A percentile compares a stretch with the other conserved stretches of the same genome.
Conservation (phyloP, 1,140 invertebrate species). For the Zaprionus inermis region DNA sequence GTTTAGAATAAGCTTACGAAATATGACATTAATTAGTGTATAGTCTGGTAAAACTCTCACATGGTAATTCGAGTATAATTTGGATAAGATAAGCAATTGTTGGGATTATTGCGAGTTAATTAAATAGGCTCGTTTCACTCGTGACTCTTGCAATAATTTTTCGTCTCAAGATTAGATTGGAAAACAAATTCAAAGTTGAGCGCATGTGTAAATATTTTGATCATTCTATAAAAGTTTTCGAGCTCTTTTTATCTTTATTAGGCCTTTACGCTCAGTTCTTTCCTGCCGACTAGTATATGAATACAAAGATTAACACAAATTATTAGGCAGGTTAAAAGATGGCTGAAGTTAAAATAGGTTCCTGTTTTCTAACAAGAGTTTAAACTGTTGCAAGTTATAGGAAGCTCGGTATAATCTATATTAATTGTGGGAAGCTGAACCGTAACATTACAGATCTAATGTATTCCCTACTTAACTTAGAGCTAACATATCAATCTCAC, state of each 20-base stretch:
- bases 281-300: background rate
- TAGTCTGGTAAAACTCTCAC: background rate
- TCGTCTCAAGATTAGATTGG: background rate
- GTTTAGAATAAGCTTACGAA: background rate
- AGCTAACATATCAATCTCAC: too few relatives aligned
- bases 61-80: slow-evolving; percentile 2
- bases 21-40: slow-evolving; percentile 5
- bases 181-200: background rate
- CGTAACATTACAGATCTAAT: too few relatives aligned
- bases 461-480: too few relatives aligned
- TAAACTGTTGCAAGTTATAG: too few relatives aligned
- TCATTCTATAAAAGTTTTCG: background rate
- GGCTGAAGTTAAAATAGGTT: too few relatives aligned
- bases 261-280: background rate
- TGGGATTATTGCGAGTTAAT: background rate
- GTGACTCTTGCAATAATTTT: slow-evolving; percentile 1
- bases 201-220: background rate
- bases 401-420: too few relatives aligned
- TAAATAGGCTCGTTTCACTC: background rate
- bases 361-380: too few relatives aligned
- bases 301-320: background rate
- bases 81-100: slow-evolving; percentile 10
- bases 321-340: background rate
- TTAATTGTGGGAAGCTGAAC: too few relatives aligned
- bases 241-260: background rate